These are phyloP conservation scores for Paratilapia polleni DNA, from an alignment of 2,113 vertebrate genomes.

Conservation along the genomic window DNA sequence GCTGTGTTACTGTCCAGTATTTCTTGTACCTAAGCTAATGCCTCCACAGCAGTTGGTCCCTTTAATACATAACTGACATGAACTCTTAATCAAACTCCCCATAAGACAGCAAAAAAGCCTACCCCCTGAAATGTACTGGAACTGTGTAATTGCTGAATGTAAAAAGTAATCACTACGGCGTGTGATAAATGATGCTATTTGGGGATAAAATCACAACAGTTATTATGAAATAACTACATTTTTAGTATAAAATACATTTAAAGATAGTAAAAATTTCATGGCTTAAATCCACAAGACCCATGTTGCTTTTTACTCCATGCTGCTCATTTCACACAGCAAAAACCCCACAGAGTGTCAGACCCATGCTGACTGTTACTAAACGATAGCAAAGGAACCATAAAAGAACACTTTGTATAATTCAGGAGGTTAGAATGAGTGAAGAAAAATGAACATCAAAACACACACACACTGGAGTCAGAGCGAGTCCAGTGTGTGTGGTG, in stretches of 20 bases:
- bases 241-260: neutral
- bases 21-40: too few relatives aligned
- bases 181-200: neutral
- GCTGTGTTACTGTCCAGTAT: too few relatives aligned
- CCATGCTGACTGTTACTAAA: constrained; percentile 39
- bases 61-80: neutral
- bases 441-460: constrained; percentile 33
- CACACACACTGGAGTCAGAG: neutral
- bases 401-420: constrained; percentile 54
- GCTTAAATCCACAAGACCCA: neutral
- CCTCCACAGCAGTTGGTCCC: neutral
- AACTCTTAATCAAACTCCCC: neutral
- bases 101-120: neutral
- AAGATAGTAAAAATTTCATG: neutral
- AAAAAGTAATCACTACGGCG: neutral
- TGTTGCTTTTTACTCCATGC: neutral
- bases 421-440: constrained; percentile 19
- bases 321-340: constrained; percentile 3
- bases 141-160: neutral
- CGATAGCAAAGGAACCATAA: constrained; percentile 40
- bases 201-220: neutral
- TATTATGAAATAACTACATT: neutral
- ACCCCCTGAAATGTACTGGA: neutral
- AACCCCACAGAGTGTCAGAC: neutral
- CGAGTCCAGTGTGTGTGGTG: neutral